Evolutionary conservation across 2,797 vertebrate genomes (phyloP), one percentile per base, ranked within the genome.

Genomic region (Trachops cirrhosus): DNA sequence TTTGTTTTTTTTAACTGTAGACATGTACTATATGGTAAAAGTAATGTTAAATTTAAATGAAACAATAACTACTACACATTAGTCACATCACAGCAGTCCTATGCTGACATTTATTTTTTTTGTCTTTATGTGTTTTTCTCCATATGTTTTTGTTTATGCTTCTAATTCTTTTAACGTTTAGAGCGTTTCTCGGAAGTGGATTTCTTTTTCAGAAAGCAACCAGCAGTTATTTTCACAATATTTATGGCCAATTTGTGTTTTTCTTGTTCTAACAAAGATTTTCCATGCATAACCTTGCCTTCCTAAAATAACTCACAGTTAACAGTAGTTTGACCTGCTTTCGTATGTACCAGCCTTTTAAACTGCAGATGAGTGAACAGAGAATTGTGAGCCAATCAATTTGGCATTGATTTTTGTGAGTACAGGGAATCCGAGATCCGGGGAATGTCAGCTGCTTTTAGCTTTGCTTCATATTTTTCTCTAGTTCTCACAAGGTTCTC

Each of bases 391-490:
- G 22, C 0, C 1, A 32, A 29, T 70, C 24, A 84, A 37, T 34
- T 32, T 70, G 39, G 2, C 16, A 64, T 39, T 93, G 37, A 86
- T 89, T 97, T 97, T 73, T 44, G 64, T 86, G 93, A 71, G 12
- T n/a, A 64, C 6, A 67, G 74, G 86, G 14, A 64, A 52, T 34
- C 21, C 15, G 19, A 50, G 11, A 74, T 39, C 50, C n/a, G 50
- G 54, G 10, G 12, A 86, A 86, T 82, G 29, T 37, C 26, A 86
- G 9, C 15, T 29, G 19, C 59, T 50, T 62, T 92, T 62, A 16
- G 21, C 22, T 83, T 39, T 34, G 34, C 77, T 59, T 64, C 39
- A 54, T 46, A 22, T 37, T 80, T 74, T 41, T 59, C 6, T 73
- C 21, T 41, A 34, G 64, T 44, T 59, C 74, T n/a, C 18, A 68